Evolutionary conservation across 2,888 invertebrate genomes (phyloP), one percentile per base, ranked within the genome.

Genomic region (Cheiracanthium punctorium): DNA sequence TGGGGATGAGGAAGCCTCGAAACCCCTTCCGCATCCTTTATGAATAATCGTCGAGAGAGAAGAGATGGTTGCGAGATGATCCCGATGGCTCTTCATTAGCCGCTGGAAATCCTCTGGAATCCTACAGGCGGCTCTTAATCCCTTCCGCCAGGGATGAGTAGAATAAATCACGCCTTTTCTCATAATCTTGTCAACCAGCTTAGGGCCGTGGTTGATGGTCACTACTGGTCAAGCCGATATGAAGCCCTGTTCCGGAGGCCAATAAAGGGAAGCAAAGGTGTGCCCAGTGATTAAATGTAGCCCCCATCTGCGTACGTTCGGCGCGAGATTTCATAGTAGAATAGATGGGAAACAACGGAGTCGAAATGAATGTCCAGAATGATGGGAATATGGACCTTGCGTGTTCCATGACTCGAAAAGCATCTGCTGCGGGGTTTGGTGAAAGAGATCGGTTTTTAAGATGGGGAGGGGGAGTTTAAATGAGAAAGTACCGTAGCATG

Each of bases 141-240:
- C 84, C 73, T 28, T 43, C 14, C 84, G 69, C 84, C 52, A 85
- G 79, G 82, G 84, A 85, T 85, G 84, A 73, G 84, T 74, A 79
- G 84, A 58, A 85, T 85, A 85, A 85, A 85, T 85, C 84, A 85
- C 79, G 69, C 79, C 84, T 74, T 85, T 85, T 85, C 84, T 85
- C 84, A 85, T 85, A 85, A 85, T 85, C 84, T 85, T 85, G 84
- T 85, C 84, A 85, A 85, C 72, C 12, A 43, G 82, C 77, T 84
- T 84, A 84, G 77, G 58, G 37, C 74, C 28, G 48, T 29, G 37
- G 52, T 48, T 12, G 14, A 10, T 43, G 58, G 70, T 58, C 41
- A 58, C 37, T 65, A 69, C 28, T 37, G 82, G 75, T 79, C 77
- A 69, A n/a, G 28, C 58, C 29, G 37, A 73, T 75, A 82, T 82